phyloP scores from a whole-genome alignment of 1,140 invertebrate genomes.

The Dinoponera quadriceps region DNA sequence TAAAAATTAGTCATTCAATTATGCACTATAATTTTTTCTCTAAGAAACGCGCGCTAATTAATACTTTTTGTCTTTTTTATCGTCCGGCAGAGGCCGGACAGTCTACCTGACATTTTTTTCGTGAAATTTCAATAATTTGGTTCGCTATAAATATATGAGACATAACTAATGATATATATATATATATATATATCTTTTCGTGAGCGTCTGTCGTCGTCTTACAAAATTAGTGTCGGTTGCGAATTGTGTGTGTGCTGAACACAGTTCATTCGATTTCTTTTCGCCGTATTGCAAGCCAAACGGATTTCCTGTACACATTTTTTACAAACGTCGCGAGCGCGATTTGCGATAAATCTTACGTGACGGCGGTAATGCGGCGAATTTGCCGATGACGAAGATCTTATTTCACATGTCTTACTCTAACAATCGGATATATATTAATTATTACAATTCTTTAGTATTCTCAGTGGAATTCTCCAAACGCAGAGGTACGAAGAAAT shows the following conservation, averaged over 20 bases:
- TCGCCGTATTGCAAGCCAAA: not conserved
- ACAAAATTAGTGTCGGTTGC: not conserved
- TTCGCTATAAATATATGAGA: not conserved
- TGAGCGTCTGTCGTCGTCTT: not conserved
- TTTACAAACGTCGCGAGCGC: not conserved
- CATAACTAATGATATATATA: not conserved
- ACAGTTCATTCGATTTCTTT: too few relatives aligned
- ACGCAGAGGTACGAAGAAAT: not conserved
- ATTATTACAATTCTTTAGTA: too few relatives aligned
- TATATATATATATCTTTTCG: not conserved
- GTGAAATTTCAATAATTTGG: not conserved
- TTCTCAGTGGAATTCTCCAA: not conserved
- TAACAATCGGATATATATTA: too few relatives aligned
- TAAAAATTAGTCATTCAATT: constrained; percentile 5
- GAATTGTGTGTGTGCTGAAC: not conserved
- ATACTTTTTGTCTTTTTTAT: not conserved
- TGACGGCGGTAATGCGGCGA: too few relatives aligned
- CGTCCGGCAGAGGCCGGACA: too few relatives aligned
- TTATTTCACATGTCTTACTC: not conserved
- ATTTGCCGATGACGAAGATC: not conserved
- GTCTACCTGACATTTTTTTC: not conserved
- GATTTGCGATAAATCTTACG: not conserved
- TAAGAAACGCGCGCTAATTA: not conserved
- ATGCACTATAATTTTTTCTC: not conserved
- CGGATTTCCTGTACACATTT: not conserved